phyloP scores from a whole-genome alignment of 2,888 invertebrate genomes.

The Smittia aterrima region DNA sequence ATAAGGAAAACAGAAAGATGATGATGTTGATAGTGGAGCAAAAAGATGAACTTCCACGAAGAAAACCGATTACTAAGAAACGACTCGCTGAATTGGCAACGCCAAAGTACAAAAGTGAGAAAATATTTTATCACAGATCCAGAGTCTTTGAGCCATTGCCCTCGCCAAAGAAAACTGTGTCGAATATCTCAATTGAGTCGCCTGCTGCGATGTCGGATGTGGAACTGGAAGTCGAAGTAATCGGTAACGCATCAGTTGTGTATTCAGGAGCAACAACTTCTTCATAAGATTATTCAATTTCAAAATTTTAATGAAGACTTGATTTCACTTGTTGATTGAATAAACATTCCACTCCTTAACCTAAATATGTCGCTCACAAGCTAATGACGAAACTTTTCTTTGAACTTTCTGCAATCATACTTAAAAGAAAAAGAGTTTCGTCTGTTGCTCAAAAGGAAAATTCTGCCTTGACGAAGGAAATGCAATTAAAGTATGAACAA shows the following conservation, averaged over 20 bases:
- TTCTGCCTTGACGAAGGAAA: not conserved
- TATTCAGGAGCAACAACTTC: not conserved
- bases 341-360: not conserved
- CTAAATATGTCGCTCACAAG: not conserved
- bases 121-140: not conserved
- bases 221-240: not conserved
- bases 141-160: not conserved
- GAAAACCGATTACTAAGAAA: conserved; percentile 22
- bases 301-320: not conserved
- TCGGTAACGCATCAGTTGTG: not conserved
- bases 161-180: not conserved
- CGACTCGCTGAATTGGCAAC: conserved; percentile 23
- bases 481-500: conserved; percentile 11
- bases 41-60: not conserved
- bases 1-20: not conserved
- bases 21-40: not conserved
- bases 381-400: not conserved
- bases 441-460: not conserved
- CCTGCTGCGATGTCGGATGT: not conserved
- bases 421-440: not conserved
- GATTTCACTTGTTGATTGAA: not conserved
- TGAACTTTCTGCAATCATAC: not conserved
- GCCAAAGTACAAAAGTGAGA: not conserved
- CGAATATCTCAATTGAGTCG: not conserved
- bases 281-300: not conserved